Conservation (phyloP, 2,888 invertebrate species). For the Tubulanus polymorphus region DNA sequence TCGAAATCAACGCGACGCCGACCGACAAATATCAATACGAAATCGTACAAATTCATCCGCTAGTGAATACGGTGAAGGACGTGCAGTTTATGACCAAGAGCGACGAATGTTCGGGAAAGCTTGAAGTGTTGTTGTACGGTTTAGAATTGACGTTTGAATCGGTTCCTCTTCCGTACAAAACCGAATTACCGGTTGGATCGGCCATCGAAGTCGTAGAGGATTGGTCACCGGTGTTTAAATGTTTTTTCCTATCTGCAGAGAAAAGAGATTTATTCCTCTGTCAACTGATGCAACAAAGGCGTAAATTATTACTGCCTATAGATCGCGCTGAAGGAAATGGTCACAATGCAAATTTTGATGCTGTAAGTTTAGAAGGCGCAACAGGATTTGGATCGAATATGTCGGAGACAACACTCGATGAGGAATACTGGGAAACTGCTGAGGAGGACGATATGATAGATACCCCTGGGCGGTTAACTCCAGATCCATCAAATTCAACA, state of each 20-base stretch:
- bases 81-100: background rate
- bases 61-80: conserved; percentile 30
- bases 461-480: no score
- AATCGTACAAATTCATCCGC: conserved; percentile 36
- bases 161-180: background rate
- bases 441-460: no score
- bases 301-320: no score
- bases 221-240: background rate
- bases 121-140: background rate
- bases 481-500: no score
- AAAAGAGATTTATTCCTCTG: background rate
- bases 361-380: no score
- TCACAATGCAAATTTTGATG: no score
- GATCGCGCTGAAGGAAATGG: no score
- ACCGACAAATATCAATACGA: conserved; percentile 29
- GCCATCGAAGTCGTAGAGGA: background rate
- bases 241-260: background rate
- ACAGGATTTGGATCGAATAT: no score
- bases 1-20: conserved; percentile 23
- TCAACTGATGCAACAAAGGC: background rate
- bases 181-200: no score
- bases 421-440: no score
- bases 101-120: background rate
- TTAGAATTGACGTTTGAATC: background rate
- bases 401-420: no score